These are phyloP conservation scores for Coptodon bakossiorum DNA, from an alignment of 2,113 vertebrate species.

Conservation along the genomic window DNA sequence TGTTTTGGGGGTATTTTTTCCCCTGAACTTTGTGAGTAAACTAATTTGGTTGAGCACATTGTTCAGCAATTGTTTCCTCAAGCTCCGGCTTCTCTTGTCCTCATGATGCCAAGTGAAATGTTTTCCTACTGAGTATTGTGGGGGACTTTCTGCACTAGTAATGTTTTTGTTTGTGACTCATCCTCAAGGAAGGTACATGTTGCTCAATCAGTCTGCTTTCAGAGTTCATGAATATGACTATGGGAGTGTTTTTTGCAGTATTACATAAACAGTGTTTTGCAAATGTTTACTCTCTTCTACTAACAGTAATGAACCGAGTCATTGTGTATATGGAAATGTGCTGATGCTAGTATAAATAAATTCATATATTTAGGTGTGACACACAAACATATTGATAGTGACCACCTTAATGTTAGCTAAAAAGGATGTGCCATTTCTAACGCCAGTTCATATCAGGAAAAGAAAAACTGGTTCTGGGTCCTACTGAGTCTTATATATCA, in stretches of 20 bases:
- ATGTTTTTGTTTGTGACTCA: background rate
- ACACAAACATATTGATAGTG: background rate
- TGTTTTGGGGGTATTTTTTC: rapidly evolving
- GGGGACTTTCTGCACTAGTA: background rate
- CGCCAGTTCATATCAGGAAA: background rate
- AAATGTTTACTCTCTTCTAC: background rate
- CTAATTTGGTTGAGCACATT: background rate
- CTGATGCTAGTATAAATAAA: background rate
- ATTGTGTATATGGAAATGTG: background rate
- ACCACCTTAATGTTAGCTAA: background rate
- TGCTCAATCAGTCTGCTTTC: background rate
- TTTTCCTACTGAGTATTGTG: background rate
- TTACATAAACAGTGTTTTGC: background rate
- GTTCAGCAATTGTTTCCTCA: background rate
- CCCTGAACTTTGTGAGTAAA: background rate
- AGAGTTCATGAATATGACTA: background rate
- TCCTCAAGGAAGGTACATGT: background rate
- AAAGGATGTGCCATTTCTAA: background rate
- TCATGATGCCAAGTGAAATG: background rate
- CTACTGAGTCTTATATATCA: background rate
- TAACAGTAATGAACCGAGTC: background rate
- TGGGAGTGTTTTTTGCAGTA: background rate
- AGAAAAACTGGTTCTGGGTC: background rate
- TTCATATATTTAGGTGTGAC: background rate
- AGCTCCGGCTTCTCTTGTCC: background rate